Conservation (phyloP, 2,797 vertebrate genomes). For the Parauchenoglanis punctatus region DNA sequence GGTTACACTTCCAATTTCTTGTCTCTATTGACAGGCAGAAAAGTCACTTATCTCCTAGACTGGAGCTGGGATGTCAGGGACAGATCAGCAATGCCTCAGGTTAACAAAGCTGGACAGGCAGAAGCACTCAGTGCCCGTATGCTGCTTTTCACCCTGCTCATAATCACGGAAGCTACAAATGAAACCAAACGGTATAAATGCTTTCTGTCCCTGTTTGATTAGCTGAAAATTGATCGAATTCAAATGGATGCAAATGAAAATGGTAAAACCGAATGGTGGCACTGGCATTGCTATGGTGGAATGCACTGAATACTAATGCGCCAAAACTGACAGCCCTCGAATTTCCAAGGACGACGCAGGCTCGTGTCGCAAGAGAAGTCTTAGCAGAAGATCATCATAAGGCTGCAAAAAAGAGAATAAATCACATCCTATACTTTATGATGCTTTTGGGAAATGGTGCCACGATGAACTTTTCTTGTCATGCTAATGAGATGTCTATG, state of each 20-base stretch:
- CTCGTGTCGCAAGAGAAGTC: background rate
- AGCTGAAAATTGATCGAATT: background rate
- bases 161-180: background rate
- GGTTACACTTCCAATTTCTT: background rate
- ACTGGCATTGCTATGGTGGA: background rate
- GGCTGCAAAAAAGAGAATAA: background rate
- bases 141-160: background rate
- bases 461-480: background rate
- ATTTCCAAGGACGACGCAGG: background rate
- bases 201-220: background rate
- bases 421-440: background rate
- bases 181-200: background rate
- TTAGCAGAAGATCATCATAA: background rate
- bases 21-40: background rate
- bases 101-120: background rate
- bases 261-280: background rate
- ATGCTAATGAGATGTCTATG: background rate
- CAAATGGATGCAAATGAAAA: constrained; percentile 11
- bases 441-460: background rate
- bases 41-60: background rate
- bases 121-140: background rate
- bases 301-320: constrained; percentile 14
- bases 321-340: background rate
- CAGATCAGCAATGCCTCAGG: background rate
- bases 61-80: background rate